Base-by-base conservation (phyloP, 2,113 vertebrate genomes). In the Callithrix jacchus region DNA sequence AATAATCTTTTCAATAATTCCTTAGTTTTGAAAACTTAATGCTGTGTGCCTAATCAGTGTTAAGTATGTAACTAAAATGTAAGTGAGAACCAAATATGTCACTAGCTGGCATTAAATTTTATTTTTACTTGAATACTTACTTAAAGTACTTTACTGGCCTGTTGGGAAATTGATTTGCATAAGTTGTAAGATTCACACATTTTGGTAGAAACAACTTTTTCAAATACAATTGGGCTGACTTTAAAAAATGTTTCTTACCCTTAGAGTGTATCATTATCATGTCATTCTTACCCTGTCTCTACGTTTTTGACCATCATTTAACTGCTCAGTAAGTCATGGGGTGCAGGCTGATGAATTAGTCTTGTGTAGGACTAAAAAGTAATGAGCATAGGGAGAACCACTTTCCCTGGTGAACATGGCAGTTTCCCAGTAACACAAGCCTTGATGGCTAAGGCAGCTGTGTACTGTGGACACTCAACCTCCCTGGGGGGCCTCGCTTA, bases 191-290 rank as follows among this genome's bases (percentile, higher is more conserved):
- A 82, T 94, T 93, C 73, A 93, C 25, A 45, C 40, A 4, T 91
- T 96, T 95, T 84, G 66, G 32, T 20, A 96, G 58, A 91, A 89
- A 91, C 61, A 93, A 47, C 49, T 96, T 96, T 96, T 97, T n/a
- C n/a, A 37, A 13, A 83, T 96, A 30, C 5, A 16, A 30, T 96
- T 85, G 79, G 76, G 8, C 14, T 85, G 40, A 85, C 58, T 77
- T 94, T 87, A 79, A 17, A 94, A 93, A 95, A 79, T 80, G 89
- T 47, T 83, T 88, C 21, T 56, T 93, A 85, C 64, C 32, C 30
- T n/a, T 58, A 76, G 64, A 58, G 52, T 49, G 8, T 94, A 88
- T 96, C 52, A 84, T 92, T 18, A 82, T 91, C 82, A 27, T 88
- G 35, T 88, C 30, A 42, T 45, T 66, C 61, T 42, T n/a, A 21